Conservation (phyloP, 1,140 invertebrate genomes). For the Eueides isabella region DNA sequence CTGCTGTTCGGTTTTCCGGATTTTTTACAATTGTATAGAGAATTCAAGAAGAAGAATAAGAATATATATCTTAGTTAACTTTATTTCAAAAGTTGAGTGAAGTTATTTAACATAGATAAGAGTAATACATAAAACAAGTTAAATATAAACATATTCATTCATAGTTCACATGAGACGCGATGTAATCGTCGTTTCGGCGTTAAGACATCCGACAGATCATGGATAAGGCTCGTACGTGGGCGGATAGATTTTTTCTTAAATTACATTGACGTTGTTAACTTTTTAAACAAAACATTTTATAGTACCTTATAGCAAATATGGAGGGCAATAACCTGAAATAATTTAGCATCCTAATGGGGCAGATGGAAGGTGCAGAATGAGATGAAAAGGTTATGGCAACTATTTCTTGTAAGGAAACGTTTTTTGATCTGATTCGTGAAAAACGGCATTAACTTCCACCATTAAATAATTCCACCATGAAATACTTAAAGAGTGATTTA, state of each 20-base stretch:
- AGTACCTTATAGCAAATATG: not conserved
- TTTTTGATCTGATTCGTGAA: too few relatives aligned
- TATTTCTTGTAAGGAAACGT: too few relatives aligned
- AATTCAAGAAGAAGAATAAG: too few relatives aligned
- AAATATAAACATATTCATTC: conserved; percentile 33
- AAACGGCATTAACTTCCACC: too few relatives aligned
- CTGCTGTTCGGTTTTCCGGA: not conserved
- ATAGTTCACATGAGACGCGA: conserved; percentile 39
- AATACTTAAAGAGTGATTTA: too few relatives aligned
- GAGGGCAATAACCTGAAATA: not conserved
- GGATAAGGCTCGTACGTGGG: conserved; percentile 35
- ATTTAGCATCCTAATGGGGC: not conserved
- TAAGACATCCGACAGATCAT: conserved; percentile 31
- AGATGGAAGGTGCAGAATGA: too few relatives aligned
- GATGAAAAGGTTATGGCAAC: too few relatives aligned
- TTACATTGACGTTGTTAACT: conserved; percentile 19
- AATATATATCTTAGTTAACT: too few relatives aligned
- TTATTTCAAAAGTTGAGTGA: too few relatives aligned
- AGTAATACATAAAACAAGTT: conserved; percentile 12
- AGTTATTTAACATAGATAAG: not conserved
- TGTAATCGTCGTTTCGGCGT: conserved; percentile 34
- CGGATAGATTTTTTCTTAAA: conserved; percentile 18
- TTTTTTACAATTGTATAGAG: too few relatives aligned
- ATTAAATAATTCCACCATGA: too few relatives aligned
- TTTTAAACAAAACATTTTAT: not conserved